These are phyloP conservation scores for Ptychoptera contaminata DNA, from an alignment of 2,888 invertebrate species.

Conservation along the genomic window DNA sequence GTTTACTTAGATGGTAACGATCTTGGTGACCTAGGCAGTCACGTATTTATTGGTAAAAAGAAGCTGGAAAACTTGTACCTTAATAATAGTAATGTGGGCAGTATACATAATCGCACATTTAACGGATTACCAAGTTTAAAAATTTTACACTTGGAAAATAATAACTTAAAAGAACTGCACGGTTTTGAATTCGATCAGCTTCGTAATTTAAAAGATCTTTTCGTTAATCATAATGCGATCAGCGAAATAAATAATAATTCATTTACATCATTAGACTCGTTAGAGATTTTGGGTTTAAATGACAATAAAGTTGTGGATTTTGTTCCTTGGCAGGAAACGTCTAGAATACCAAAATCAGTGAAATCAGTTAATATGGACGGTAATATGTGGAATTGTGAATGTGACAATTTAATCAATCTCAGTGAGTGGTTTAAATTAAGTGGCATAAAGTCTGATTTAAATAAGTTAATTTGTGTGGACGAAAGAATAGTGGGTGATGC, in stretches of 20 bases:
- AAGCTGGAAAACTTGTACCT: slow-evolving; percentile 60
- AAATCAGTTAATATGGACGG: slow-evolving; percentile 47
- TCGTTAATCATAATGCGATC: slow-evolving; percentile 61
- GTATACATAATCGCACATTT: slow-evolving; percentile 65
- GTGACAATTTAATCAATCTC: slow-evolving; percentile 50
- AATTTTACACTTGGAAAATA: slow-evolving; percentile 62
- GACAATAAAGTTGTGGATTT: slow-evolving; percentile 64
- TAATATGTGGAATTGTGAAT: slow-evolving; percentile 72
- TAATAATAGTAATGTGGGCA: slow-evolving; percentile 60
- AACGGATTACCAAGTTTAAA: slow-evolving; percentile 60
- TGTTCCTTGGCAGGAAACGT: slow-evolving; percentile 50
- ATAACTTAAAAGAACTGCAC: slow-evolving; percentile 50
- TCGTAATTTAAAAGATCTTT: slow-evolving; percentile 54
- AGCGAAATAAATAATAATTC: slow-evolving; percentile 57
- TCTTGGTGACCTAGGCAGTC: slow-evolving; percentile 61
- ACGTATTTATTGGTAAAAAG: slow-evolving; percentile 76
- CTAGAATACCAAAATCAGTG: slow-evolving; percentile 36
- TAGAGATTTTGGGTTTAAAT: slow-evolving; percentile 58
- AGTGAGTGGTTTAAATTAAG: slow-evolving; percentile 55
- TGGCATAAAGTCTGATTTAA: slow-evolving; percentile 34
- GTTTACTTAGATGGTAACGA: slow-evolving; percentile 71
- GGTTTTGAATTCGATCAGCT: slow-evolving; percentile 66
- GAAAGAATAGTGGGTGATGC: slow-evolving; percentile 15
- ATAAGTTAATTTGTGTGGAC: slow-evolving; percentile 36
- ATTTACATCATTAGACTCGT: slow-evolving; percentile 52